Conservation (phyloP, 1,140 invertebrate species). For the Solenopsis fugax region DNA sequence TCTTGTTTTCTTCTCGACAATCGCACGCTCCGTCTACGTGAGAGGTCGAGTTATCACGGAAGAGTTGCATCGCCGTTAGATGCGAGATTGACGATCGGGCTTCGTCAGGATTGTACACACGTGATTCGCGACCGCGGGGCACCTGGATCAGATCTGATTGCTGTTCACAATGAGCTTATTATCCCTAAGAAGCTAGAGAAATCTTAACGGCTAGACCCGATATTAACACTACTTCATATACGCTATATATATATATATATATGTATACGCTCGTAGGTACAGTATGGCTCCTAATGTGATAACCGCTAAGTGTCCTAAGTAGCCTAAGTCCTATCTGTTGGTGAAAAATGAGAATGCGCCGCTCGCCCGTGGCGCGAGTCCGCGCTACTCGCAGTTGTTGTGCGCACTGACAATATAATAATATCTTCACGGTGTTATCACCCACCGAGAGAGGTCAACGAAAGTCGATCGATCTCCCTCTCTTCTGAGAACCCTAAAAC, state of each 20-base stretch:
- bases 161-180: conserved; percentile 85
- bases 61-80: not conserved
- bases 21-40: conserved; percentile 28
- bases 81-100: conserved; percentile 22
- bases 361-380: not conserved
- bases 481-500: conserved; percentile 66
- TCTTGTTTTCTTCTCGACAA: not conserved
- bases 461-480: conserved; percentile 51
- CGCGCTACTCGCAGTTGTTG: not conserved
- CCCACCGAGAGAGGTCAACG: conserved; percentile 1
- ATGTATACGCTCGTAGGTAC: conserved; percentile 57
- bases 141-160: conserved; percentile 79
- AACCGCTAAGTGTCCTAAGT: conserved; percentile 55
- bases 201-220: conserved; percentile 61
- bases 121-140: conserved; percentile 75
- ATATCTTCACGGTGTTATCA: conserved; percentile 35
- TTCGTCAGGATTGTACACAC: conserved; percentile 23
- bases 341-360: conserved; percentile 18
- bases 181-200: conserved; percentile 74
- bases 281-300: conserved; percentile 58
- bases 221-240: conserved; percentile 52
- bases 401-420: conserved; percentile 21
- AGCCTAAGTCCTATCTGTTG: conserved; percentile 60
- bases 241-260: conserved; percentile 54
- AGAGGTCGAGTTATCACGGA: conserved; percentile 7